Conservation (phyloP, 2,888 invertebrate genomes). For the Thymelicus acteon region DNA sequence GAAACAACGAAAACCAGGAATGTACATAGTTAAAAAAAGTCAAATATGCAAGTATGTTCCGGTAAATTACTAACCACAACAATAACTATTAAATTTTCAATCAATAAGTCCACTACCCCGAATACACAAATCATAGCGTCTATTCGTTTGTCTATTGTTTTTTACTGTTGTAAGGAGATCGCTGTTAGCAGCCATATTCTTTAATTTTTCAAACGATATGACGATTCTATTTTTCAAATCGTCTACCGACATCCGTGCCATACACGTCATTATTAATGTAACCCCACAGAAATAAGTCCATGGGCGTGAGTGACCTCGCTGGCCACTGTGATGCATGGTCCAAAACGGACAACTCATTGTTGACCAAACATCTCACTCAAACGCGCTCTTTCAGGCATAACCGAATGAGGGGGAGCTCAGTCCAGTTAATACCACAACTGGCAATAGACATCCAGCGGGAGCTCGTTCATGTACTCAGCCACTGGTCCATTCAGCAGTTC, state of each 20-base stretch:
- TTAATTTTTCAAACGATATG: neutral
- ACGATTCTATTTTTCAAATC: neutral
- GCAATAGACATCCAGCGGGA: constrained; percentile 19
- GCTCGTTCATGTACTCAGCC: constrained; percentile 24
- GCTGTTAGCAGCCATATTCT: too few species aligned
- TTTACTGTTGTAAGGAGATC: too few species aligned
- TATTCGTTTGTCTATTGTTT: too few species aligned
- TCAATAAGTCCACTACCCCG: too few species aligned
- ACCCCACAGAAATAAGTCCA: neutral
- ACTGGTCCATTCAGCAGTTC: constrained; percentile 24
- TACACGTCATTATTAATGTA: too few species aligned
- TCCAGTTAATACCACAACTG: constrained; percentile 33
- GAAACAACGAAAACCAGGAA: too few species aligned
- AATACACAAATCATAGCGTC: too few species aligned
- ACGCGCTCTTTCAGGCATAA: constrained; percentile 21
- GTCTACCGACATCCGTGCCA: neutral
- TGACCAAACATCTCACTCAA: constrained; percentile 31
- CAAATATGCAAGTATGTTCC: too few species aligned
- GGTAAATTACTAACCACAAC: too few species aligned
- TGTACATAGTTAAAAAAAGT: too few species aligned
- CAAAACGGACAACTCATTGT: constrained; percentile 29
- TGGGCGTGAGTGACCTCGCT: constrained; percentile 14
- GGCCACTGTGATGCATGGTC: constrained; percentile 30
- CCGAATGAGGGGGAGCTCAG: constrained; percentile 35
- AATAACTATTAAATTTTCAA: too few species aligned